Evolutionary conservation across 2,113 vertebrate species (phyloP).

Genomic region (Sceloporus tristichus): DNA sequence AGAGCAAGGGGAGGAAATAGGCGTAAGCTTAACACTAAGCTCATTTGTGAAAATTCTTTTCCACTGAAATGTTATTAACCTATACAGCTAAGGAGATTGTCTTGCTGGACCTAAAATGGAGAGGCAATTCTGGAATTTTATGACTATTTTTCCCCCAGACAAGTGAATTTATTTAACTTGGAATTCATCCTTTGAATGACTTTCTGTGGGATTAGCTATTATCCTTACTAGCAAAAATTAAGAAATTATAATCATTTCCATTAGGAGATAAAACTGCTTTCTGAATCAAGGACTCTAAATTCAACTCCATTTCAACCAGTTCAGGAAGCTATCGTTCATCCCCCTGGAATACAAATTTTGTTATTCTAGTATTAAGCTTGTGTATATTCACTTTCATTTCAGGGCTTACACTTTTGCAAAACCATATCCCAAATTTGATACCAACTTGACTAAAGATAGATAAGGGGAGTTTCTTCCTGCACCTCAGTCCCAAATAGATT

Average conservation of each 20-base stretch:
- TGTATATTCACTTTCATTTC: background rate
- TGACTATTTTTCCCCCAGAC: background rate
- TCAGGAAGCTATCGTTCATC: background rate
- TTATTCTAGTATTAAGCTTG: background rate
- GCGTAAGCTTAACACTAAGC: background rate
- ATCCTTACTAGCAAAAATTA: background rate
- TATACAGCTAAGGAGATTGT: background rate
- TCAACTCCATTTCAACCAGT: background rate
- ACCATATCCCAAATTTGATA: background rate
- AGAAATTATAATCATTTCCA: background rate
- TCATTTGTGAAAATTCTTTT: background rate
- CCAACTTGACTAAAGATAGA: background rate
- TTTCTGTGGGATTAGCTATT: background rate
- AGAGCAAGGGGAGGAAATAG: background rate
- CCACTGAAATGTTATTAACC: background rate
- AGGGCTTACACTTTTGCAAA: background rate
- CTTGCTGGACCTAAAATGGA: background rate
- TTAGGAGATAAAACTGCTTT: background rate
- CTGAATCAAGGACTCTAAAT: background rate
- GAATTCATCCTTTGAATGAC: background rate
- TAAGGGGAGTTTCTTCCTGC: background rate
- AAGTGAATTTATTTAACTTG: background rate
- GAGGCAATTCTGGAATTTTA: background rate
- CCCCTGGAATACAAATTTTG: background rate
- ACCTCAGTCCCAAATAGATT: background rate